Base-by-base conservation (phyloP, 37 sponge, comb jelly and placozoan genomes). In the Halichondria panicea region DNA sequence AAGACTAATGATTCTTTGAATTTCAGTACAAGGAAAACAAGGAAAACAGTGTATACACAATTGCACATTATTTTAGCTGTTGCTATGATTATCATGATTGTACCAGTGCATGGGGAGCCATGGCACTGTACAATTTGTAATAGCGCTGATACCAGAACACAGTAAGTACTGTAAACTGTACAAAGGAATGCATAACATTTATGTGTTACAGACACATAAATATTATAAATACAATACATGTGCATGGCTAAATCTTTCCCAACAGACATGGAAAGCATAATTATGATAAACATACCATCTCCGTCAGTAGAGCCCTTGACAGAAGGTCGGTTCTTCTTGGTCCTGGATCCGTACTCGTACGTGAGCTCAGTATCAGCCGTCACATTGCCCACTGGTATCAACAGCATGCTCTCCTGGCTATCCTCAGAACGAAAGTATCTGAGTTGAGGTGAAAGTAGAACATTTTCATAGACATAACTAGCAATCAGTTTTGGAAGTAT, bases 341-440 rank as follows among this genome's bases (percentile, higher is more conserved):
- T 58, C 45, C 87, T 81, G 4, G 86, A 74, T 60, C 94, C 94
- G 74, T 86, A 93, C 39, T 93, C 94, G 71, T 81, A 93, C n/a
- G 87, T 82, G 24, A 93, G 80, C 42, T 93, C 94, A 22, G 86
- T 89, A 13, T 89, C 87, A 42, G 82, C 84, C 19, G 94, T 93
- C 46, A 86, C 94, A 75, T 89, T 93, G 19, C 94, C 94, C 12
- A 93, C 90, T 33, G 85, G 74, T 24, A 79, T 77, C 1, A 42
- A 53, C 15, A 86, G 27, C 12, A 75, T 60, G 82, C 79, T 91
- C 37, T 87, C 83, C 31, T 54, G 30, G 8, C 72, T 63, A 12
- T 91, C 92, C 66, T 91, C 92, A 31, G 67, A 35, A 43, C 86
- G 91, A 46, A 91, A 82, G 60, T 91, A 91, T 40, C 92, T 91